Percentiles rank a stretch among this genome's conserved stretches.
phyloP scores from a whole-genome alignment of 2,113 vertebrate genomes.

The Ceyx melanurus region DNA sequence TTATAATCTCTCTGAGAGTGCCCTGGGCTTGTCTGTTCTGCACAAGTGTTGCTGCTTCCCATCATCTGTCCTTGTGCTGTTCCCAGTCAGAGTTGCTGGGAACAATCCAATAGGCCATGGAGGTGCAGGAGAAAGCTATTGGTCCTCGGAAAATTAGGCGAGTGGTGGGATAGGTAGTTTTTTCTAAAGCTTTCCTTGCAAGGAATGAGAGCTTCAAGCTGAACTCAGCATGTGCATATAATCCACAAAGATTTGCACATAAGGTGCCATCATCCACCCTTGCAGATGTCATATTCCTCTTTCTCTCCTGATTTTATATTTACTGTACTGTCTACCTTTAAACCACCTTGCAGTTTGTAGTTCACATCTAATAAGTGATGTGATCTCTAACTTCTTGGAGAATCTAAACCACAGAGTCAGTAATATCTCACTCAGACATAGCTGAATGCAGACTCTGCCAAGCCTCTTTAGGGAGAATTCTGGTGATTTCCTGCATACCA shows the following conservation, averaged over 20 bases:
- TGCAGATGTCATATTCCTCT: not conserved
- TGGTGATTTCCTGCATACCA: not conserved
- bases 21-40: not conserved
- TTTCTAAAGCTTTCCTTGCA: not conserved
- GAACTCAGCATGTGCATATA: not conserved
- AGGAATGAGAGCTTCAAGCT: not conserved
- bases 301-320: not conserved
- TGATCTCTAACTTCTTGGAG: not conserved
- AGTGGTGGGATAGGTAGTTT: not conserved
- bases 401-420: not conserved
- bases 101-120: not conserved
- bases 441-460: not conserved
- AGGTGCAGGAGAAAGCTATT: not conserved
- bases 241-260: not conserved
- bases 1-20: not conserved
- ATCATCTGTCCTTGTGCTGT: not conserved
- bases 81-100: not conserved
- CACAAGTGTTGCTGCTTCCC: not conserved
- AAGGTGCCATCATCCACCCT: not conserved
- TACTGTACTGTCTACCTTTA: not conserved
- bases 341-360: not conserved
- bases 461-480: not conserved
- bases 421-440: not conserved
- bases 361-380: not conserved
- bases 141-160: not conserved